A percentile compares a stretch with the other conserved stretches of the same genome.
Evolutionary conservation across 2,797 vertebrate genomes (phyloP).

Genomic region (Gephyroberyx darwinii): DNA sequence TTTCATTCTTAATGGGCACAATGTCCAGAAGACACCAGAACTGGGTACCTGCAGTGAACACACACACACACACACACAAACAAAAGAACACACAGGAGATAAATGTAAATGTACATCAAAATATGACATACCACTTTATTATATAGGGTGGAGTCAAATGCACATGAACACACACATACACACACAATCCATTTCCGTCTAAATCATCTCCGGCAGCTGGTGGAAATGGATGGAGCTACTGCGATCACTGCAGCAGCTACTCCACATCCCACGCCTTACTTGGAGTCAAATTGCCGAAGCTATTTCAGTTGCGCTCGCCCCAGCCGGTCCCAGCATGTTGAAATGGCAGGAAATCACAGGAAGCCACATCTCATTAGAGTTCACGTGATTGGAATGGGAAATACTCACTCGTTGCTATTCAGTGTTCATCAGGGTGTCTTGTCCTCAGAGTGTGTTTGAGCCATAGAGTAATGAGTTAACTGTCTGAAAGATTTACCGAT

Average conservation of each 20-base stretch:
- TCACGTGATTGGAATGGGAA: background rate
- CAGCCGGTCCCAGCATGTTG: background rate
- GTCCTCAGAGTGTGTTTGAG: background rate
- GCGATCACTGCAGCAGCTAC: background rate
- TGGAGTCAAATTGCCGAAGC: background rate
- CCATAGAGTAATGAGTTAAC: background rate
- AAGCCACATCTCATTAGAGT: background rate
- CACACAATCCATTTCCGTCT: background rate
- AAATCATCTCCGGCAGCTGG: background rate
- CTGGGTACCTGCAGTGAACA: conserved; percentile 76
- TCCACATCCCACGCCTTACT: background rate
- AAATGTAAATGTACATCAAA: too few relatives aligned
- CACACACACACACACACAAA: conserved; percentile 2
- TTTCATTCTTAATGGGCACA: conserved; percentile 87
- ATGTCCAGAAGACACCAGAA: conserved; percentile 89
- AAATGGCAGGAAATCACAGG: conserved; percentile 1
- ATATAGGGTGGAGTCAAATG: too few relatives aligned
- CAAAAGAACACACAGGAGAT: background rate
- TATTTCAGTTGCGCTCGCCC: background rate
- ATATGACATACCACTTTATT: too few relatives aligned
- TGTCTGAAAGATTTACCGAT: background rate
- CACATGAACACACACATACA: background rate
- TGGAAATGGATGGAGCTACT: background rate
- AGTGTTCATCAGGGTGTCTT: background rate
- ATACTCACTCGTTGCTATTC: background rate